phyloP scores from a whole-genome alignment of 2,797 vertebrate species.

The Monodelphis domestica region DNA sequence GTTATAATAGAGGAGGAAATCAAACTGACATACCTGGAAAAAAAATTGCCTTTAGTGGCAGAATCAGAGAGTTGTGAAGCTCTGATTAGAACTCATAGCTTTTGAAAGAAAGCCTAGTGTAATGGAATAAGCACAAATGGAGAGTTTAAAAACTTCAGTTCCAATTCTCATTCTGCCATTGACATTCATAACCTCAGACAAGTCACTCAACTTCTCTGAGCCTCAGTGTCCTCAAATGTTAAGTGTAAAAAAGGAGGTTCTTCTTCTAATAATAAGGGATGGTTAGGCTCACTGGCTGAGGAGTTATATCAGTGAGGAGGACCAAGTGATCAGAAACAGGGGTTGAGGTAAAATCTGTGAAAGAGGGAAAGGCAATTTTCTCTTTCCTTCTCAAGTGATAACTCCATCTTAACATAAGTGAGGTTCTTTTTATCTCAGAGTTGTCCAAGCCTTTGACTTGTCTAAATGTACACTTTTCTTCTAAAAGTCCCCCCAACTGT shows the following conservation, averaged over 20 bases:
- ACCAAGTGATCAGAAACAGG: too few relatives aligned
- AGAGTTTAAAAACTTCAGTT: background rate
- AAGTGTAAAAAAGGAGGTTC: too few relatives aligned
- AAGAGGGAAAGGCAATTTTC: too few relatives aligned
- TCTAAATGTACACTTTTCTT: conserved; percentile 20
- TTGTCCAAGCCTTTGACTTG: background rate
- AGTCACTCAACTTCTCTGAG: background rate
- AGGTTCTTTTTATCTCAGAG: background rate
- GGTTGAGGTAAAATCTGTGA: too few relatives aligned
- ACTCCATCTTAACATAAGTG: too few relatives aligned
- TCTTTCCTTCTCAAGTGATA: too few relatives aligned
- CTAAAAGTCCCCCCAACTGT: background rate
- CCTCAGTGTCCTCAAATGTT: background rate
- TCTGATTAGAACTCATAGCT: conserved; percentile 15
- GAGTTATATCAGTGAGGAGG: too few relatives aligned
- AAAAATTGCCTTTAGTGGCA: background rate
- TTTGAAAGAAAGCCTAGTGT: background rate
- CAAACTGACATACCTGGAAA: conserved; percentile 10
- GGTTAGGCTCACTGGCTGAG: too few relatives aligned
- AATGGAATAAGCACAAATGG: background rate
- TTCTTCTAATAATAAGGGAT: too few relatives aligned
- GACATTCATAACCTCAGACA: background rate
- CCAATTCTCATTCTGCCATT: background rate
- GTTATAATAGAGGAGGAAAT: conserved; percentile 2
- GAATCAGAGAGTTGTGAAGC: conserved; percentile 35